Conservation (phyloP, 2,888 invertebrate genomes). For the Escarpia spicata region DNA sequence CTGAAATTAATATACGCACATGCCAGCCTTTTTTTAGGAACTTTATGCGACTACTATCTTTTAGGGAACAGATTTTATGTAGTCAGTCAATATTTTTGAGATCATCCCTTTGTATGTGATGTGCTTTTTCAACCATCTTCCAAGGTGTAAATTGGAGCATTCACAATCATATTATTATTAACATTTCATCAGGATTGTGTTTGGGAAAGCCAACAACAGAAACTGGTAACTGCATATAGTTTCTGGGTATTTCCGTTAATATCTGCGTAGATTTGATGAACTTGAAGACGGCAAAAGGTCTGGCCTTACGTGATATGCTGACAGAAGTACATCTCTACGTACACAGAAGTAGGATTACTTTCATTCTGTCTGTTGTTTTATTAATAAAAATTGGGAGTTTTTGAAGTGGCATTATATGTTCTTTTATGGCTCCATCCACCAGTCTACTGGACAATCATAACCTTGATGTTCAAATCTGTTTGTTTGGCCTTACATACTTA, state of each 20-base stretch:
- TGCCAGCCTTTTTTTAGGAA: too few relatives aligned
- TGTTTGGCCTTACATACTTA: too few relatives aligned
- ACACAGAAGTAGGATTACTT: conserved; percentile 79
- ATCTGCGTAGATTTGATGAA: conserved; percentile 70
- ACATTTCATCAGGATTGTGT: background rate
- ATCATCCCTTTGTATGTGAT: too few relatives aligned
- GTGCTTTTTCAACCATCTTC: too few relatives aligned
- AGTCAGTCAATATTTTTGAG: too few relatives aligned
- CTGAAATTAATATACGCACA: too few relatives aligned
- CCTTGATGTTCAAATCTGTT: too few relatives aligned
- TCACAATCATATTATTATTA: background rate
- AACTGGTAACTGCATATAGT: background rate
- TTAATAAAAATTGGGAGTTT: background rate
- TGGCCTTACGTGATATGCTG: conserved; percentile 91
- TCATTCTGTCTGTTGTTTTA: background rate
- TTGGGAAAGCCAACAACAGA: background rate
- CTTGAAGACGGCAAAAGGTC: conserved; percentile 86
- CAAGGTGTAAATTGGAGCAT: background rate
- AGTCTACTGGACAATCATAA: too few relatives aligned
- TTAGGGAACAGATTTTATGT: too few relatives aligned
- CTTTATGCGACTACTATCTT: too few relatives aligned
- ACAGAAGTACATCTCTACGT: conserved; percentile 89
- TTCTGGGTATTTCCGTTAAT: background rate
- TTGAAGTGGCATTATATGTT: background rate
- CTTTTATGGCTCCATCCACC: background rate